Evolutionary conservation across 2,888 invertebrate species (phyloP), one percentile per base, ranked within the genome.

Genomic region (Adelphocoris suturalis): DNA sequence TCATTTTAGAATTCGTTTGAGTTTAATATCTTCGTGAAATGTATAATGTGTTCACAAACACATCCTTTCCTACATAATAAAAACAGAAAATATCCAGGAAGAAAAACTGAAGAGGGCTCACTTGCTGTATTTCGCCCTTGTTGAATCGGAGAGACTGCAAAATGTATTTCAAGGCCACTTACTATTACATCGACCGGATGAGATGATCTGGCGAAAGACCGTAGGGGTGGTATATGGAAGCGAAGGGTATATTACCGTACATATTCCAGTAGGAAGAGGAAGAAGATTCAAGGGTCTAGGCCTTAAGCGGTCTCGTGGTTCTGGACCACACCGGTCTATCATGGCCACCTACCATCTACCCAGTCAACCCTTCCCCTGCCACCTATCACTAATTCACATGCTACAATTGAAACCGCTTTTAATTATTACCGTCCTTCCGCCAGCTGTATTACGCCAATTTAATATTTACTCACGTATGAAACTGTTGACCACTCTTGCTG

Each of bases 381-480:
- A 28, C 76, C 19, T 55, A 91, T 90, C 88, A 90, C 90, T 89
- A 78, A 91, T 91, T 91, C 91, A 91, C 89, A 84, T 78, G 68
- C 90, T 90, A 91, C 91, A 91, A 91, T 91, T 91, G 91, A 91
- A 91, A 91, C 91, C 86, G 61, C 87, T 89, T 91, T 91, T 91
- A 91, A 91, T 91, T 91, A 91, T 91, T 91, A 91, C 90, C 84
- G 68, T 61, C 90, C 90, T 91, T 90, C 90, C 90, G 91, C 89
- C 84, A 90, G 82, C 90, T 85, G 91, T 90, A 90, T 91, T 89
- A 90, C 91, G 82, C 90, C 88, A 90, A 91, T 91, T 91, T 91
- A 91, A 91, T 91, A 91, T 91, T 91, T 90, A 91, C 91, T 90
- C 91, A 90, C 91, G 90, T 90, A 90, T 91, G 91, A 90, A 91